Conservation (phyloP, 2,113 vertebrate species). For the Rutilus rutilus region DNA sequence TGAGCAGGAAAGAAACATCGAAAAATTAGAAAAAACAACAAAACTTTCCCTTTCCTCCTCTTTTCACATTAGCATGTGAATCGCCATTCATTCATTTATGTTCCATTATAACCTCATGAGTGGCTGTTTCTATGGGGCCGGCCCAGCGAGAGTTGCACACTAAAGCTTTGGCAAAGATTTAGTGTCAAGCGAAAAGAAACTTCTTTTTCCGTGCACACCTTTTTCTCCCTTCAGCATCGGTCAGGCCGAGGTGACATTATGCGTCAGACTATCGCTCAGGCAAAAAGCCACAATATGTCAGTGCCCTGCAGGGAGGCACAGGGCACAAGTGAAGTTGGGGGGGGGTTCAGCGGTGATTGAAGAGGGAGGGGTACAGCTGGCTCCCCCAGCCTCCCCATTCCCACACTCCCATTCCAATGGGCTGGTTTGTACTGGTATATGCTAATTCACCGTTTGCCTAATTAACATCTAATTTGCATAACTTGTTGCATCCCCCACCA, state of each 20-base stretch:
- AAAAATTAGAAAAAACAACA: constrained; percentile 86
- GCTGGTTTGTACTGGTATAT: constrained; percentile 90
- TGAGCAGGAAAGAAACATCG: constrained; percentile 83
- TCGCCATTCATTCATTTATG: constrained; percentile 91
- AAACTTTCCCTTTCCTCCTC: constrained; percentile 86
- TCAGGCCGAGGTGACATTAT: constrained; percentile 52
- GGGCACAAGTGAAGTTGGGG: constrained; percentile 49
- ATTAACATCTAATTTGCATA: constrained; percentile 99
- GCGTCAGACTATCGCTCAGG: constrained; percentile 14
- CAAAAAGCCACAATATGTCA: constrained; percentile 48
- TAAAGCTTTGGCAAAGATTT: constrained; percentile 56
- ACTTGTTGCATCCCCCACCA: constrained; percentile 84
- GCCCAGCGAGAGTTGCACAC: constrained; percentile 52
- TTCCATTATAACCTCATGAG: constrained; percentile 84
- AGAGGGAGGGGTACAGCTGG: constrained; percentile 83
- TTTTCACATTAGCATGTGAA: constrained; percentile 96
- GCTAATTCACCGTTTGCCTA: constrained; percentile 90
- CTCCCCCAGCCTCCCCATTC: constrained; percentile 89
- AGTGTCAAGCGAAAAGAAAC: constrained; percentile 41
- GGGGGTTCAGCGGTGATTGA: constrained; percentile 37
- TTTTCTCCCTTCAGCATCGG: constrained; percentile 44
- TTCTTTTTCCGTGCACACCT: constrained; percentile 48
- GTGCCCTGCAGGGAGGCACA: constrained; percentile 45
- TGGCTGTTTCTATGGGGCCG: constrained; percentile 67
- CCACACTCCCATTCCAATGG: constrained; percentile 92